Percentiles rank a stretch among this genome's conserved stretches.
These are phyloP conservation scores for Pomacea maculata DNA, from an alignment of 1,140 invertebrate genomes.

Conservation along the genomic window DNA sequence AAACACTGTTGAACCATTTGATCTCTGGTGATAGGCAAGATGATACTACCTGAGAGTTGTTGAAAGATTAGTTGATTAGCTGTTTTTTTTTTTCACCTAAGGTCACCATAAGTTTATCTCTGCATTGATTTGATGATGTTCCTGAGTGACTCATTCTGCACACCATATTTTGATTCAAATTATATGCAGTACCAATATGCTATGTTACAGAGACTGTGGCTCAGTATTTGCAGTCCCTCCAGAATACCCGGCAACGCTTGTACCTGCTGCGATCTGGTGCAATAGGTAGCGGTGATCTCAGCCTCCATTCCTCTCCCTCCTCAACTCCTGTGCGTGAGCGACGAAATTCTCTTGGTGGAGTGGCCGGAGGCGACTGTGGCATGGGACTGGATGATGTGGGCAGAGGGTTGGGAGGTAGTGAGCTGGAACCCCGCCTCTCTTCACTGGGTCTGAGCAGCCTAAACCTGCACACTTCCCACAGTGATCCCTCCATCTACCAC, in stretches of 20 bases:
- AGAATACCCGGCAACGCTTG: conserved; percentile 22
- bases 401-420: conserved; percentile 12
- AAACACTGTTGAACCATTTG: no score
- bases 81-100: no score
- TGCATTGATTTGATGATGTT: no score
- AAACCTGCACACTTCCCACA: conserved; percentile 47
- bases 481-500: conserved; percentile 54
- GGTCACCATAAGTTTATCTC: no score
- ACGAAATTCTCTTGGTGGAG: conserved; percentile 18
- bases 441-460: conserved; percentile 31
- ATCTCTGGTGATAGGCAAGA: no score
- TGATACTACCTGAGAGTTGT: no score
- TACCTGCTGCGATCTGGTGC: conserved; percentile 3
- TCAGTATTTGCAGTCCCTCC: conserved; percentile 20
- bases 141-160: no score
- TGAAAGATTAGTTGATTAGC: no score
- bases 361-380: conserved; percentile 18
- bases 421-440: conserved; percentile 18
- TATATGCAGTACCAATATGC: not conserved
- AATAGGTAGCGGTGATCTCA: not conserved
- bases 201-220: conserved; percentile 13
- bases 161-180: not conserved
- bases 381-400: conserved; percentile 6
- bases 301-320: not conserved
- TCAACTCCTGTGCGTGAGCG: conserved; percentile 10